Percentiles rank a stretch among this genome's conserved stretches.
These are phyloP conservation scores for Troides aeacus DNA, from an alignment of 2,888 invertebrate genomes.

Conservation along the genomic window DNA sequence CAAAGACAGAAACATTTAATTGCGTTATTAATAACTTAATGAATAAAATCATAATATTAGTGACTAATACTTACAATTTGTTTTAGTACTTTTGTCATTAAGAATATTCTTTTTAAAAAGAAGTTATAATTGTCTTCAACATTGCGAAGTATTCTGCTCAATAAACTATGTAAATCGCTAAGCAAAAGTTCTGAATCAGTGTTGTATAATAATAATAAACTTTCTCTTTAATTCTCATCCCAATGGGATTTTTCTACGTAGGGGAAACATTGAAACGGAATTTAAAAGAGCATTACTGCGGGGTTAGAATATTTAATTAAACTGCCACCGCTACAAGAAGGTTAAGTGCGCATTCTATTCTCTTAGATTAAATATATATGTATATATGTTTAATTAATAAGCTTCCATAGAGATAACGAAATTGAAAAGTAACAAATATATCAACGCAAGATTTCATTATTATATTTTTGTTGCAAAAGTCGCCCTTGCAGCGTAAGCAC, in stretches of 20 bases:
- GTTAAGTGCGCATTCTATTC: not conserved
- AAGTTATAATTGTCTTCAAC: not conserved
- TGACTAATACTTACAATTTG: not conserved
- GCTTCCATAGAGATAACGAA: no score
- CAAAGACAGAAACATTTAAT: no score
- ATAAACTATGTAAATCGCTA: not conserved
- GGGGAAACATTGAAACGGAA: not conserved
- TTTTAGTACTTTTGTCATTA: not conserved
- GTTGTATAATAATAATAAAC: not conserved
- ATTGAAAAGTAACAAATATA: no score
- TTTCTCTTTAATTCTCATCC: not conserved
- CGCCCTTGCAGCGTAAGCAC: no score
- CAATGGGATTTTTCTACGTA: conserved; percentile 1
- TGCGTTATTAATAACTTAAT: no score
- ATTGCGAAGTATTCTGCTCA: not conserved
- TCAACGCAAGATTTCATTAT: no score
- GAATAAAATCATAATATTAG: no score
- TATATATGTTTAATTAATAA: not conserved
- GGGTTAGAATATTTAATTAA: not conserved
- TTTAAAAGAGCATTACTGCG: conserved; percentile 2
- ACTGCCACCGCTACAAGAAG: not conserved
- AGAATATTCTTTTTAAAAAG: not conserved
- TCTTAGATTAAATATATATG: not conserved
- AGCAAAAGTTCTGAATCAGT: not conserved
- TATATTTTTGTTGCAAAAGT: no score